Base-by-base conservation (phyloP, 2,888 invertebrate species). In the Muscina levida region DNA sequence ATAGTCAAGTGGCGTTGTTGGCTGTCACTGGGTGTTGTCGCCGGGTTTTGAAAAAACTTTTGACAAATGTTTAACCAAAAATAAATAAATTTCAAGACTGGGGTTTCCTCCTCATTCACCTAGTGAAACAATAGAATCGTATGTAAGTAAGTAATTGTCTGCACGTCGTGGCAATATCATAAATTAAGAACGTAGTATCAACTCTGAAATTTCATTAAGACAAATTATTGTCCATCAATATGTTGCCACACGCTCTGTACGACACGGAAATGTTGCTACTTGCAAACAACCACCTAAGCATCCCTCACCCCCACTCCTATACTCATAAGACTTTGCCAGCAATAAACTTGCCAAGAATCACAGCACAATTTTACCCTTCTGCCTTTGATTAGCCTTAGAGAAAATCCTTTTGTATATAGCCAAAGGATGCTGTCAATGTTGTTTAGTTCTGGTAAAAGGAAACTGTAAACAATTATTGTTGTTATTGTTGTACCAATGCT, bases 191-290 rank as follows among this genome's bases (percentile, higher is more conserved):
- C 42, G n/a, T 62, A 39, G 62, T 85, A 84, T 83, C 53, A 67
- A 67, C 73, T 31, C 31, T 31, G 85, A 87, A 89, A 87, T 89
- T 90, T 90, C 90, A 90, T 90, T 90, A 89, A 88, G 89, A 90
- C 89, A 89, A 90, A 90, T 90, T 90, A 90, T 89, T 90, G 88
- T 90, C 90, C 89, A 87, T 89, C 90, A 90, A 90, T 90, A 90
- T 90, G 90, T 90, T 89, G 87, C 90, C 89, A 80, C 24, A 44
- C 44, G 53, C 15, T 4, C 68, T 11, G 17, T 37, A 2, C 17
- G 31, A 10, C 31, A 15, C 11, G n/a, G 10, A 46, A 46, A 68
- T 42, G 42, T 42, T 62, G 42, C 22, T 13, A 42, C 19, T 62
- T 62, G 19, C 42, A 22, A 39, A 22, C 62, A 62, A 42, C 62